Conservation (phyloP, 1,140 invertebrate genomes). For the Panagrolaimus sp. region DNA sequence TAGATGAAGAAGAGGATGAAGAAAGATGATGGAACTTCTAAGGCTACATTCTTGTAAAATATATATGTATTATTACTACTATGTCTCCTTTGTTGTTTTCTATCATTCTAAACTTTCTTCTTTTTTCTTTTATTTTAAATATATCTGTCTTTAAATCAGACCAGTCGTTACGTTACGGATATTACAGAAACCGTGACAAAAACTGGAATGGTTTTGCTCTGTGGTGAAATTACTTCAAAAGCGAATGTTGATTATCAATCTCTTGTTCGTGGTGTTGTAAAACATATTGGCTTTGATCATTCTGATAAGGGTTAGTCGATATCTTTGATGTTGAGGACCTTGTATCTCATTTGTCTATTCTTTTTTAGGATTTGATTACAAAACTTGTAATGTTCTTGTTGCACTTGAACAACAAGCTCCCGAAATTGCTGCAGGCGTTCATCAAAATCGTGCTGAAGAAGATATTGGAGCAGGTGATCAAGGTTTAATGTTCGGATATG, state of each 20-base stretch:
- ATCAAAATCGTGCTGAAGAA: conserved; percentile 83
- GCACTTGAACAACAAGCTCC: conserved; percentile 94
- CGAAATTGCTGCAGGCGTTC: conserved; percentile 92
- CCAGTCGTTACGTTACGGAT: not conserved
- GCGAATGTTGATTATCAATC: conserved; percentile 92
- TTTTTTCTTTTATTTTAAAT: not conserved
- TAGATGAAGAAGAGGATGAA: too few species aligned
- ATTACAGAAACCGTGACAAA: conserved; percentile 63
- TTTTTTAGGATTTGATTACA: conserved; percentile 87
- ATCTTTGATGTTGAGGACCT: not conserved
- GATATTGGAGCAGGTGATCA: conserved; percentile 90
- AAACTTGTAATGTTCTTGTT: conserved; percentile 93
- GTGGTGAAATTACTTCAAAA: conserved; percentile 68
- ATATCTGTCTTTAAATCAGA: conserved; percentile 11
- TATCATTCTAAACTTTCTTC: not conserved
- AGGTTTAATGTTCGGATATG: conserved; percentile 65
- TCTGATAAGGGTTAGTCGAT: conserved; percentile 72
- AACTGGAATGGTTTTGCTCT: conserved; percentile 68
- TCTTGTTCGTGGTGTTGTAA: conserved; percentile 86
- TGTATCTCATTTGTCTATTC: not conserved
- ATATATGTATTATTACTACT: too few species aligned
- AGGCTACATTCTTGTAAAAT: too few species aligned
- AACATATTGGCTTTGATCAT: conserved; percentile 95
- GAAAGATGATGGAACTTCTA: too few species aligned
- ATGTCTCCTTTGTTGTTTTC: too few species aligned